Evolutionary conservation across 2,888 invertebrate species (phyloP).

Genomic region (Cosmorhoe ocellata): DNA sequence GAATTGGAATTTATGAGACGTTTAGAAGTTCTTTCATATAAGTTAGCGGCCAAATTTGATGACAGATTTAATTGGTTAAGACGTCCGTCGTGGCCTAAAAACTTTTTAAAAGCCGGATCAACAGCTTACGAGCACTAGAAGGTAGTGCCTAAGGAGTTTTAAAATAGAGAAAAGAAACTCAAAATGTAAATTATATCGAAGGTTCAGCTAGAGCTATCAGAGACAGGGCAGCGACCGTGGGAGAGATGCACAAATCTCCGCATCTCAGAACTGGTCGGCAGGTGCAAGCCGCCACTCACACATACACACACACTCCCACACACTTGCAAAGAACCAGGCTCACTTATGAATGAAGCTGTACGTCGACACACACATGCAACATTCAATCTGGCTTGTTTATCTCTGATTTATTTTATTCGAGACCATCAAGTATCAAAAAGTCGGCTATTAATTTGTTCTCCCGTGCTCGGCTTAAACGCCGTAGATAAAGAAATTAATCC

Average conservation of each 20-base stretch:
- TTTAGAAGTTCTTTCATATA: too few relatives aligned
- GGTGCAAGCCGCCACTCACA: slow-evolving; percentile 64
- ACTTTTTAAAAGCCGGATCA: too few relatives aligned
- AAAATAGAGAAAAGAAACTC: slow-evolving; percentile 45
- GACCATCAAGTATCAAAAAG: slow-evolving; percentile 71
- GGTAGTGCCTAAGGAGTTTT: slow-evolving; percentile 33
- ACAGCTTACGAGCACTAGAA: slow-evolving; percentile 6
- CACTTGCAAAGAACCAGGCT: slow-evolving; percentile 55
- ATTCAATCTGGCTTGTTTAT: slow-evolving; percentile 74
- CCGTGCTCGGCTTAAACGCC: slow-evolving; percentile 64
- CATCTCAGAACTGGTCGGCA: slow-evolving; percentile 82
- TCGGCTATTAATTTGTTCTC: slow-evolving; percentile 76
- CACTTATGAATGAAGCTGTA: slow-evolving; percentile 76
- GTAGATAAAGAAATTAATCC: slow-evolving; percentile 76
- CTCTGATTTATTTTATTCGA: slow-evolving; percentile 79
- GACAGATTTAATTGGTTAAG: too few relatives aligned
- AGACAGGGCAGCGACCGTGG: slow-evolving; percentile 80
- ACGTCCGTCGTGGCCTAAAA: too few relatives aligned
- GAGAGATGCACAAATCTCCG: slow-evolving; percentile 82
- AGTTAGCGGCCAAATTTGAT: too few relatives aligned
- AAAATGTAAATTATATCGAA: slow-evolving; percentile 73
- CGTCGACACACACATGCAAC: slow-evolving; percentile 49
- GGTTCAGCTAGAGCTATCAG: slow-evolving; percentile 71
- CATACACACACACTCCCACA: slow-evolving; percentile 45
- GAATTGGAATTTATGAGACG: too few relatives aligned